Percentiles rank a stretch among this genome's conserved stretches.
Conservation (phyloP, 2,888 invertebrate genomes). For the Cistogaster globosa region DNA sequence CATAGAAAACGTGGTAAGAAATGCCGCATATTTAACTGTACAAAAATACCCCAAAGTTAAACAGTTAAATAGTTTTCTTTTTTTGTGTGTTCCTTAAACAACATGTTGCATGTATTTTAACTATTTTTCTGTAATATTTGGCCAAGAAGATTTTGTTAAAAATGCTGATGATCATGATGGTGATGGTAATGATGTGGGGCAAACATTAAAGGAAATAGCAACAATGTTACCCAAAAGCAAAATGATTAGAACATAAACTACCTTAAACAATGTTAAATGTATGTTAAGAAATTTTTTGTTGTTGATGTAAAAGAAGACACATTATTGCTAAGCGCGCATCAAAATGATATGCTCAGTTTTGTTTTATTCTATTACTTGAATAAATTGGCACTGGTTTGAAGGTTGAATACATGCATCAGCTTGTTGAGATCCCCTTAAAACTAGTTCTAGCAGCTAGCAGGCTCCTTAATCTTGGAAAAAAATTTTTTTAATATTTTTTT, state of each 20-base stretch:
- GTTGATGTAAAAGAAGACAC: background rate
- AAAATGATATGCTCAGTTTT: background rate
- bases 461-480: no score
- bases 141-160: background rate
- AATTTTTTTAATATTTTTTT: no score
- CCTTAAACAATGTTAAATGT: slow-evolving; percentile 53
- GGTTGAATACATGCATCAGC: no score
- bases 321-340: background rate
- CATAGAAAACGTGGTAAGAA: slow-evolving; percentile 1
- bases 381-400: no score
- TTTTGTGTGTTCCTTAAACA: background rate
- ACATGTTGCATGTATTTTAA: slow-evolving; percentile 40
- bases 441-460: no score
- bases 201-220: slow-evolving; percentile 48
- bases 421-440: no score
- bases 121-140: background rate
- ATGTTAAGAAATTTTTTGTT: slow-evolving; percentile 28
- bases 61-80: slow-evolving; percentile 36
- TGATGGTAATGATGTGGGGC: slow-evolving; percentile 8
- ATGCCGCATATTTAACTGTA: slow-evolving; percentile 43
- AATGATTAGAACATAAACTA: slow-evolving; percentile 60
- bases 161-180: background rate
- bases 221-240: slow-evolving; percentile 60
- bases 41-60: slow-evolving; percentile 56
- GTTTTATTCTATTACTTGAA: background rate